Evolutionary conservation across 2,888 invertebrate genomes (phyloP).

Genomic region (Clitarchus hookeri): DNA sequence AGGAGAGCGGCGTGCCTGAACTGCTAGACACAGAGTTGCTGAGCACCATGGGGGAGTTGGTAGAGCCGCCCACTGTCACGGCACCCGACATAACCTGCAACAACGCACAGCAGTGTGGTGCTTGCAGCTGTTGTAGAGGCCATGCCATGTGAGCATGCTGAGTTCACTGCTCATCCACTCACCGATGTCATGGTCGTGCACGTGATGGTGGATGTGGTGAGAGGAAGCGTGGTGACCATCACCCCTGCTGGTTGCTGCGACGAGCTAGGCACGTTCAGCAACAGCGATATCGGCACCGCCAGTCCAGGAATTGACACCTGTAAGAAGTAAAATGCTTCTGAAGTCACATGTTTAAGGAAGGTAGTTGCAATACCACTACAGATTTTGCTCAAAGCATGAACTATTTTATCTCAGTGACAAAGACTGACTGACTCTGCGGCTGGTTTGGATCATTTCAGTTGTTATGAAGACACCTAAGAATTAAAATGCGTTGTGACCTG

Average conservation of each 20-base stretch:
- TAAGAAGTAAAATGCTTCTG: constrained; percentile 29
- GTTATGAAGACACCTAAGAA: no score
- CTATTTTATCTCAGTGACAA: not conserved
- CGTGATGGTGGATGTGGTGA: constrained; percentile 55
- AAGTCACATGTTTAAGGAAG: no score
- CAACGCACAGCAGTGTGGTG: not conserved
- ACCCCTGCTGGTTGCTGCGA: constrained; percentile 59
- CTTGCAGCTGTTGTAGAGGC: not conserved
- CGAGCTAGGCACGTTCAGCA: constrained; percentile 72
- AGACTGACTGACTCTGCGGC: not conserved
- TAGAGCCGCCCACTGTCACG: constrained; percentile 46
- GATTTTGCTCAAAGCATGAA: no score
- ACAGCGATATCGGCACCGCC: constrained; percentile 82
- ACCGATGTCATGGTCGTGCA: constrained; percentile 54
- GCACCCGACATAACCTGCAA: constrained; percentile 54
- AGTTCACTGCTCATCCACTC: not conserved
- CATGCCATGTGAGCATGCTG: not conserved
- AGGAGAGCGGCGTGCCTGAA: constrained; percentile 57
- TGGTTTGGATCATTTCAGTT: no score
- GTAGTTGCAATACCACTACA: no score
- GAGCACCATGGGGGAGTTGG: constrained; percentile 52
- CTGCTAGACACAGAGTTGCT: constrained; percentile 55
- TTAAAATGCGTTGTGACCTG: no score
- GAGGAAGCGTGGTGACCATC: constrained; percentile 67
- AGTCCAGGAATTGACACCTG: constrained; percentile 80